These are phyloP conservation scores for Crocallis elinguaria DNA, from an alignment of 2,888 invertebrate species.

Conservation along the genomic window DNA sequence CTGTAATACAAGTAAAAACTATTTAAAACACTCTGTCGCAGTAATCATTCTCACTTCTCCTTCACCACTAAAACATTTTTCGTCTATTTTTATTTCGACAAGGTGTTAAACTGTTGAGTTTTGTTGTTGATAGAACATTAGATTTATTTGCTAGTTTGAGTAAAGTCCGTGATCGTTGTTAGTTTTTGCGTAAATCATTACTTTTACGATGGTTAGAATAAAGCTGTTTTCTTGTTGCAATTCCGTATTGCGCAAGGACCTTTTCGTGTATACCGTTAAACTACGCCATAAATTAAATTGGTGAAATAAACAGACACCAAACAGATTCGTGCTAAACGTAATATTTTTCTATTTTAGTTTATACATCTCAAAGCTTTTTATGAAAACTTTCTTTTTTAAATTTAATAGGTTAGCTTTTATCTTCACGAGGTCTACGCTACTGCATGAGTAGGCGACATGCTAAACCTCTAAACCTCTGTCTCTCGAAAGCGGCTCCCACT, in stretches of 20 bases:
- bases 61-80: neutral
- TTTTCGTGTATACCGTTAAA: slow-evolving; percentile 8
- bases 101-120: neutral
- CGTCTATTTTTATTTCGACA: slow-evolving; percentile 8
- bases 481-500: no score
- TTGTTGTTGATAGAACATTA: slow-evolving; percentile 10
- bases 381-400: no score
- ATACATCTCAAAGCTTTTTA: neutral
- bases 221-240: slow-evolving; percentile 25
- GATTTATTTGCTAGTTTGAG: slow-evolving; percentile 38
- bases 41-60: neutral
- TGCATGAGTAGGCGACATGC: no score
- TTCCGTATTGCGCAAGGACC: slow-evolving; percentile 26
- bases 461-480: no score
- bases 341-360: slow-evolving; percentile 1
- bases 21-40: slow-evolving; percentile 12
- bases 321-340: neutral
- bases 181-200: slow-evolving; percentile 36
- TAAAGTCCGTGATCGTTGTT: slow-evolving; percentile 34
- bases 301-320: slow-evolving; percentile 11
- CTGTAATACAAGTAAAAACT: slow-evolving; percentile 9
- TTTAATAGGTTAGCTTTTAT: no score
- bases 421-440: no score
- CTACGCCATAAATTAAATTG: slow-evolving; percentile 11
- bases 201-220: slow-evolving; percentile 29